phyloP scores from a whole-genome alignment of 1,140 invertebrate species.

The Eumaeus atala region DNA sequence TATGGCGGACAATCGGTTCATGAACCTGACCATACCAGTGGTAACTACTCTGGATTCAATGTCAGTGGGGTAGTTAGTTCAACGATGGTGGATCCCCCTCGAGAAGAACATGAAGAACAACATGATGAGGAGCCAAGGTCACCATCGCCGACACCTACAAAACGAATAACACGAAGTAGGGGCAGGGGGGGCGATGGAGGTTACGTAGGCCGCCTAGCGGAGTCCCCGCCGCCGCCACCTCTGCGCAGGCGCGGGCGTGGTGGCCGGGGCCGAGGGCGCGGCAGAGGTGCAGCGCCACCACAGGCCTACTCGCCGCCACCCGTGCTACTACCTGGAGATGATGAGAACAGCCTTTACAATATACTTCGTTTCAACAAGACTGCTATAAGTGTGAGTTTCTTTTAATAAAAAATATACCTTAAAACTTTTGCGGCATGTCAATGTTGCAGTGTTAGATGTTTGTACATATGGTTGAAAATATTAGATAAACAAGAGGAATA shows the following conservation, averaged over 20 bases:
- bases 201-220: conserved; percentile 52
- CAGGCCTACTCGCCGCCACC: conserved; percentile 52
- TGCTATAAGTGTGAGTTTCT: conserved; percentile 81
- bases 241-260: conserved; percentile 46
- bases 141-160: conserved; percentile 60
- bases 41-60: conserved; percentile 58
- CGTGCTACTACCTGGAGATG: conserved; percentile 66
- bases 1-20: conserved; percentile 65
- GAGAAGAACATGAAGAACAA: conserved; percentile 47
- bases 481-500: too few relatives aligned
- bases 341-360: conserved; percentile 89
- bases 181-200: conserved; percentile 56
- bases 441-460: not conserved
- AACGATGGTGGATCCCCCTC: conserved; percentile 35
- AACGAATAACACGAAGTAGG: conserved; percentile 65
- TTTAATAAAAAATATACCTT: too few relatives aligned
- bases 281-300: conserved; percentile 49
- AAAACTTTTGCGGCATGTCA: too few relatives aligned
- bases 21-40: conserved; percentile 54
- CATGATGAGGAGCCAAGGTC: conserved; percentile 52
- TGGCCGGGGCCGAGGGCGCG: conserved; percentile 45
- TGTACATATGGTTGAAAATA: not conserved
- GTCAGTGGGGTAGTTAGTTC: conserved; percentile 46
- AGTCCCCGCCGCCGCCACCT: conserved; percentile 54
- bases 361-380: conserved; percentile 86